phyloP scores from a whole-genome alignment of 2,113 vertebrate genomes.

The Toxostoma redivivum region DNA sequence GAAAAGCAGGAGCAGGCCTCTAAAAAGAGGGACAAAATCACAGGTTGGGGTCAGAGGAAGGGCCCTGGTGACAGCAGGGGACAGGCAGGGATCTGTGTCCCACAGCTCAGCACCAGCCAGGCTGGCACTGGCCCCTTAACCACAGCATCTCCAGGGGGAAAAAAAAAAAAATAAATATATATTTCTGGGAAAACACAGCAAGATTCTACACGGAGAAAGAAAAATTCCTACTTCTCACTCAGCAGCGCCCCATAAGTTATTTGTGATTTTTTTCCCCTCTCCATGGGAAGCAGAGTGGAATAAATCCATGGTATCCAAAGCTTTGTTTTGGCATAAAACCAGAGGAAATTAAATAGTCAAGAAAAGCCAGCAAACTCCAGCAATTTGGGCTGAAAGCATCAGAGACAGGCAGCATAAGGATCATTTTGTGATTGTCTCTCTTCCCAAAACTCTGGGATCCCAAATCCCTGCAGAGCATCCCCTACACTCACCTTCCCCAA shows the following conservation, averaged over 20 bases:
- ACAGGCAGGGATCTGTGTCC: background rate
- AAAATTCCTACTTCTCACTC: accelerated
- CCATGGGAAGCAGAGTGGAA: accelerated
- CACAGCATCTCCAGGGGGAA: too few species aligned
- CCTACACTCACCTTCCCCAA: background rate
- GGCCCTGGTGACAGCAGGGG: accelerated
- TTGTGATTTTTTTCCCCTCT: background rate
- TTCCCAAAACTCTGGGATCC: background rate
- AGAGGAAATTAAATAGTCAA: accelerated
- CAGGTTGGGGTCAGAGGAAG: background rate
- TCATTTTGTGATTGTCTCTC: accelerated
- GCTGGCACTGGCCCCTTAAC: background rate
- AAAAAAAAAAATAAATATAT: too few species aligned
- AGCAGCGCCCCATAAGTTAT: accelerated
- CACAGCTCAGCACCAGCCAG: background rate
- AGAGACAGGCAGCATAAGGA: accelerated
- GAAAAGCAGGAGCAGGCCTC: background rate
- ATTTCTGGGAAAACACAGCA: background rate
- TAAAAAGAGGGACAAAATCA: background rate
- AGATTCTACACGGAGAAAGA: accelerated
- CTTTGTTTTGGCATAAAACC: accelerated
- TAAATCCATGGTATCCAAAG: accelerated
- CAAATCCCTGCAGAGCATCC: accelerated
- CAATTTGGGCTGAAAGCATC: background rate
- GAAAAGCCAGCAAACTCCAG: background rate